A percentile compares a stretch with the other conserved stretches of the same genome.
These are phyloP conservation scores for Gymnocheta viridis DNA, from an alignment of 2,888 invertebrate genomes.

Conservation along the genomic window DNA sequence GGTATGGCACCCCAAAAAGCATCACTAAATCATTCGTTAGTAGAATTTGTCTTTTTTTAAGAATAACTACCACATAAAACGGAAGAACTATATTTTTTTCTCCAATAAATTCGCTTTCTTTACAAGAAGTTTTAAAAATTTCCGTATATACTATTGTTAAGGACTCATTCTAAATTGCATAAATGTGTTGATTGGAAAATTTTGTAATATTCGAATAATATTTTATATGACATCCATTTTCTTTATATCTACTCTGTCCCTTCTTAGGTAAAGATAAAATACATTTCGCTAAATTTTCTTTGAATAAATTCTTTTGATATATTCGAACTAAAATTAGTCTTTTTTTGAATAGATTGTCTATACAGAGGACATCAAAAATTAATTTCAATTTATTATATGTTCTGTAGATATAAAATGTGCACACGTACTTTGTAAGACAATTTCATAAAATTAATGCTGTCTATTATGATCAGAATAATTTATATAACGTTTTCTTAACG, in stretches of 20 bases:
- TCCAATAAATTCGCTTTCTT: too few species aligned
- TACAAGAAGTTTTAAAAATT: too few species aligned
- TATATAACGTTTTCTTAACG: conserved; percentile 69
- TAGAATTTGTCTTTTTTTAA: too few species aligned
- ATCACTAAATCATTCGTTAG: too few species aligned
- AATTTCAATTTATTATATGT: conserved; percentile 75
- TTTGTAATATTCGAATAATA: background rate
- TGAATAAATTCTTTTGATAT: conserved; percentile 50
- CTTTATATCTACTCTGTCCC: background rate
- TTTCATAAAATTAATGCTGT: background rate
- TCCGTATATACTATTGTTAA: too few species aligned
- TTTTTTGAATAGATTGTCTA: conserved; percentile 38
- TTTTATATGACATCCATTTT: background rate
- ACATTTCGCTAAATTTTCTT: background rate
- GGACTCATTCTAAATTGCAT: too few species aligned
- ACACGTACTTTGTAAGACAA: conserved; percentile 11
- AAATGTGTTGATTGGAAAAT: too few species aligned
- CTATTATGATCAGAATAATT: conserved; percentile 72
- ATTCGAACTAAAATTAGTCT: background rate
- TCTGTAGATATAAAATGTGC: background rate
- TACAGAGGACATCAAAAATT: conserved; percentile 75
- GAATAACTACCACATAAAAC: too few species aligned
- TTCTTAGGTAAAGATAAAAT: background rate
- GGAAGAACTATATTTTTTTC: too few species aligned
- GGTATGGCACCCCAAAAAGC: too few species aligned